Evolutionary conservation across 2,797 vertebrate species (phyloP).

Genomic region (Hippopotamyrus pictus): DNA sequence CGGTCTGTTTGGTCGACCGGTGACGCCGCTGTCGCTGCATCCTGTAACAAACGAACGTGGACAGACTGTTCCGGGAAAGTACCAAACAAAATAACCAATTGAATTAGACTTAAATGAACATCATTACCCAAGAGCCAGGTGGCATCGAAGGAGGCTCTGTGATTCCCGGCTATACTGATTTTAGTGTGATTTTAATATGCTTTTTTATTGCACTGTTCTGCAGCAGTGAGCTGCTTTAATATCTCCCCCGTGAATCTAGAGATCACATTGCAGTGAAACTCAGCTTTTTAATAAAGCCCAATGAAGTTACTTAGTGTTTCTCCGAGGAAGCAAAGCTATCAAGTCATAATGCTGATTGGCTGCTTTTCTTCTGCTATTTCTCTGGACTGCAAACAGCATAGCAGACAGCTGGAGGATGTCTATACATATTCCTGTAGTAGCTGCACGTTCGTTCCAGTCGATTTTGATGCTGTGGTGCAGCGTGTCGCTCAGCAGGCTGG

Average conservation of each 20-base stretch:
- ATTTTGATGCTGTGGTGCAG: neutral
- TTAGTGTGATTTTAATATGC: conserved; percentile 1
- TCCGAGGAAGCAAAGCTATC: neutral
- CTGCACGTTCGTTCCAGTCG: neutral
- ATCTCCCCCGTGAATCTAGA: neutral
- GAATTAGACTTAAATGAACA: neutral
- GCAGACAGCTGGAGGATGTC: neutral
- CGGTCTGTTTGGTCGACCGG: neutral
- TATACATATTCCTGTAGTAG: neutral
- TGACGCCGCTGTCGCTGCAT: neutral
- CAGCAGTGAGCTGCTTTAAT: neutral
- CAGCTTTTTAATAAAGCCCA: neutral
- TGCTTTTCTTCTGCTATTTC: neutral
- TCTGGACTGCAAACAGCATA: neutral
- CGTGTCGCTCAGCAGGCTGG: neutral
- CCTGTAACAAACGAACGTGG: neutral
- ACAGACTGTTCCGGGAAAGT: neutral
- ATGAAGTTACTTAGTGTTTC: neutral
- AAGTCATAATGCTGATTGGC: neutral
- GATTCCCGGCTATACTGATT: neutral
- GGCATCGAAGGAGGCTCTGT: neutral
- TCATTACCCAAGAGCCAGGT: neutral
- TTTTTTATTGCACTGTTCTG: neutral
- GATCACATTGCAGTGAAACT: neutral
- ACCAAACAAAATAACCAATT: neutral